Conservation (phyloP, 2,797 vertebrate species). For the Chelonia mydas region DNA sequence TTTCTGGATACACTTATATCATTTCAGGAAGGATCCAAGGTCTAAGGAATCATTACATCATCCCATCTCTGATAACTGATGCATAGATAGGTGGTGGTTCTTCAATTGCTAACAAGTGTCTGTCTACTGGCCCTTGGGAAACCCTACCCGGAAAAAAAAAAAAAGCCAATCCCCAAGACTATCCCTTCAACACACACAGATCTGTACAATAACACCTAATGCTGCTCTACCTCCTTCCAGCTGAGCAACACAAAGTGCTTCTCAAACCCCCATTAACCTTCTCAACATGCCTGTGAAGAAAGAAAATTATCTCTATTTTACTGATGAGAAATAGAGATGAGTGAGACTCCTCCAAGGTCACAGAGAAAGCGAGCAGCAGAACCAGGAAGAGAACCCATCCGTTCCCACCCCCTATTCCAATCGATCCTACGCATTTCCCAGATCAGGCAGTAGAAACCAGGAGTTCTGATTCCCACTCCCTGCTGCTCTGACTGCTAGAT, state of each 20-base stretch:
- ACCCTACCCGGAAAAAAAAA: too few relatives aligned
- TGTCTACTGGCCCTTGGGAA: not conserved
- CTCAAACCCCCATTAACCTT: not conserved
- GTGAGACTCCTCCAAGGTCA: not conserved
- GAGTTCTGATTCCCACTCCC: not conserved
- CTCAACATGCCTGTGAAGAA: not conserved
- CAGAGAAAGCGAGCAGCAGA: not conserved
- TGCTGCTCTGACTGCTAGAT: not conserved
- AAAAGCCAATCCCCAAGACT: too few relatives aligned
- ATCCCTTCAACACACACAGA: too few relatives aligned
- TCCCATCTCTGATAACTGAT: accelerated
- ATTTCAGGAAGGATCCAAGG: accelerated
- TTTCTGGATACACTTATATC: accelerated
- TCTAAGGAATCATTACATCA: accelerated
- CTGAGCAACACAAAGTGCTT: too few relatives aligned
- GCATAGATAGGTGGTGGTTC: not conserved
- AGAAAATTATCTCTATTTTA: not conserved
- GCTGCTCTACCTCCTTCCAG: too few relatives aligned
- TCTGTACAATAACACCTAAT: too few relatives aligned
- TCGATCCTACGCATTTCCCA: not conserved
- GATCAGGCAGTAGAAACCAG: not conserved
- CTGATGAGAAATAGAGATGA: not conserved
- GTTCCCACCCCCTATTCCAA: not conserved
- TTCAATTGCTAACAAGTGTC: not conserved
- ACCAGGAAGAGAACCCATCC: not conserved